Conservation (phyloP, 2,888 invertebrate species). For the Rhopalosiphum nymphaeae region DNA sequence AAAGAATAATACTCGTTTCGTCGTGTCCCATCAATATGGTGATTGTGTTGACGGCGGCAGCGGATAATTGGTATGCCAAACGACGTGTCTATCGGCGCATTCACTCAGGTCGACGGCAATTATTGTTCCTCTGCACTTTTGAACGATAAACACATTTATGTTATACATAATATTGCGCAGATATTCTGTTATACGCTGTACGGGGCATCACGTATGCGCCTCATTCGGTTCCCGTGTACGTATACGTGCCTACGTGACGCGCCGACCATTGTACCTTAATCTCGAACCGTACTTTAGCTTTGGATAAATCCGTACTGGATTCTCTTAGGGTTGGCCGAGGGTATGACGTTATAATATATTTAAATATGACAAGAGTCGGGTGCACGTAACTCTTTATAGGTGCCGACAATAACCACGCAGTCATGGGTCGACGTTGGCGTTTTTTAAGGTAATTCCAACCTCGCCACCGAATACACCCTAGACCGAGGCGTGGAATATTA, state of each 20-base stretch:
- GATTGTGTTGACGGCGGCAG: no score
- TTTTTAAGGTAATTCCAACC: not conserved
- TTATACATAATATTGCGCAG: not conserved
- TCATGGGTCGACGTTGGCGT: not conserved
- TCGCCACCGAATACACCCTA: not conserved
- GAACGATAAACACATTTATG: not conserved
- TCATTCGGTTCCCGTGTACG: not conserved
- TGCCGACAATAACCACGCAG: not conserved
- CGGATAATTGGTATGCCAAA: slow-evolving; percentile 28
- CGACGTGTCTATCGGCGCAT: not conserved
- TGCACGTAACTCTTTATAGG: not conserved
- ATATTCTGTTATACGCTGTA: not conserved
- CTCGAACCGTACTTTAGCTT: not conserved
- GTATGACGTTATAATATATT: not conserved
- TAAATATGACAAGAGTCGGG: not conserved
- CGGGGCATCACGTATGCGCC: slow-evolving; percentile 46
- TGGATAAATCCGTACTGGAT: not conserved
- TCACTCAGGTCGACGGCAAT: not conserved
- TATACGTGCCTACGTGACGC: slow-evolving; percentile 53
- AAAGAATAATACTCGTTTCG: not conserved
- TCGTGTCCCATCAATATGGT: not conserved
- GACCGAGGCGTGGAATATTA: not conserved
- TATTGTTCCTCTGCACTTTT: not conserved
- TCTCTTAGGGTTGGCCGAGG: not conserved
- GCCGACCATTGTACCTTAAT: slow-evolving; percentile 35